Percentiles rank a stretch among this genome's conserved stretches.
phyloP scores from a whole-genome alignment of 2,888 invertebrate genomes.

The Prenolepis imparis region DNA sequence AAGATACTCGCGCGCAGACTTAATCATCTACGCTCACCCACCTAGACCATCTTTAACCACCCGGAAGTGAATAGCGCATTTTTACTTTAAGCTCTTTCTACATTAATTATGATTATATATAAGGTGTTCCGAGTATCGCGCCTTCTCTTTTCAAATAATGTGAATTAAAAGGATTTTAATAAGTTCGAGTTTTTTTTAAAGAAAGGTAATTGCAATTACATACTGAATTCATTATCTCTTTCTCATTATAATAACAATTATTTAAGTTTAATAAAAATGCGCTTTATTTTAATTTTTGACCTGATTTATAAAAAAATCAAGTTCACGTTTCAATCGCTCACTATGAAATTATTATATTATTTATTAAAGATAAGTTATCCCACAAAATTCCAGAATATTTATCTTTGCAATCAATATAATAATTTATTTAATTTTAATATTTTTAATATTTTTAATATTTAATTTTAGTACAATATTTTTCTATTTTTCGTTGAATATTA shows the following conservation, averaged over 20 bases:
- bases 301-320: neutral
- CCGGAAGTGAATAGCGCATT: conserved; percentile 42
- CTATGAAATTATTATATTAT: neutral
- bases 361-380: neutral
- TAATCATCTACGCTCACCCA: conserved; percentile 35
- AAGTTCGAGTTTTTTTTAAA: neutral
- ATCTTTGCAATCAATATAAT: neutral
- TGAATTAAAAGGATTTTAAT: neutral
- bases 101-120: conserved; percentile 32
- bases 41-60: conserved; percentile 32
- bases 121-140: conserved; percentile 13
- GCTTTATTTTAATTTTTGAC: neutral
- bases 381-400: neutral
- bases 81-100: conserved; percentile 8
- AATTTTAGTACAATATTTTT: neutral
- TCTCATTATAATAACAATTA: neutral
- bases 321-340: neutral
- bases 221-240: neutral
- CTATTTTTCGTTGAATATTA: neutral
- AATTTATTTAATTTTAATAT: neutral
- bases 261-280: neutral
- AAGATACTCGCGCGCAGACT: conserved; percentile 46
- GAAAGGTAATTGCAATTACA: neutral
- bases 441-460: neutral
- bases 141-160: neutral